A percentile compares a stretch with the other conserved stretches of the same genome.
Evolutionary conservation across 2,888 invertebrate genomes (phyloP).

Genomic region (Keiferia lycopersicella): DNA sequence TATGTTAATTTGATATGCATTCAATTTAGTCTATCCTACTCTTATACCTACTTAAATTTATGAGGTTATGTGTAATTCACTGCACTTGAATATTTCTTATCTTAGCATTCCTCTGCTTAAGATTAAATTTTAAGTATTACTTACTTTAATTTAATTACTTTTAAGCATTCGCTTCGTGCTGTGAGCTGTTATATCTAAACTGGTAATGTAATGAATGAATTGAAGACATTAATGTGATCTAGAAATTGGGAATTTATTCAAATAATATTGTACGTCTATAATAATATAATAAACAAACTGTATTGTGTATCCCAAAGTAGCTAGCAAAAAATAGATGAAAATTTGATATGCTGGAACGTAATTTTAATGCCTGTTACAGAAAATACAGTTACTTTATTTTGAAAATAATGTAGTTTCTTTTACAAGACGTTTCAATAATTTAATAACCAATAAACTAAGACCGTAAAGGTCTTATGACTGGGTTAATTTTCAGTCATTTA

Average conservation of each 20-base stretch:
- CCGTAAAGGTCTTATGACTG: no score
- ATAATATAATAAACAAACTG: background rate
- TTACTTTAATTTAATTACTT: background rate
- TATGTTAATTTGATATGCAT: slow-evolving; percentile 7
- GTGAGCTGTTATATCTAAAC: background rate
- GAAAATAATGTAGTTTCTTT: background rate
- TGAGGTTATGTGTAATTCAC: background rate
- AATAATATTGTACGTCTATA: background rate
- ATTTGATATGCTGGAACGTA: background rate
- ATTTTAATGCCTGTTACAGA: slow-evolving; percentile 10
- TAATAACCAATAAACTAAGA: no score
- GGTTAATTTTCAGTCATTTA: no score
- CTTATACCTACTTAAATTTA: background rate
- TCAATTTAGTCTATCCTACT: background rate
- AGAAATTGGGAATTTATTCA: slow-evolving; percentile 3
- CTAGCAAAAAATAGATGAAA: background rate
- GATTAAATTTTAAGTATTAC: background rate
- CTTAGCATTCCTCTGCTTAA: slow-evolving; percentile 9
- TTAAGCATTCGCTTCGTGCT: background rate
- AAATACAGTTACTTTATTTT: background rate
- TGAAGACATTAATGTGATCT: background rate
- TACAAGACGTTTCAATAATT: no score
- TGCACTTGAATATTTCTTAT: background rate
- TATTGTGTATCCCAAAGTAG: background rate
- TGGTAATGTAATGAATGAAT: background rate